Evolutionary conservation across 2,888 invertebrate genomes (phyloP), one percentile per base, ranked within the genome.

Genomic region (Acronicta aceris): DNA sequence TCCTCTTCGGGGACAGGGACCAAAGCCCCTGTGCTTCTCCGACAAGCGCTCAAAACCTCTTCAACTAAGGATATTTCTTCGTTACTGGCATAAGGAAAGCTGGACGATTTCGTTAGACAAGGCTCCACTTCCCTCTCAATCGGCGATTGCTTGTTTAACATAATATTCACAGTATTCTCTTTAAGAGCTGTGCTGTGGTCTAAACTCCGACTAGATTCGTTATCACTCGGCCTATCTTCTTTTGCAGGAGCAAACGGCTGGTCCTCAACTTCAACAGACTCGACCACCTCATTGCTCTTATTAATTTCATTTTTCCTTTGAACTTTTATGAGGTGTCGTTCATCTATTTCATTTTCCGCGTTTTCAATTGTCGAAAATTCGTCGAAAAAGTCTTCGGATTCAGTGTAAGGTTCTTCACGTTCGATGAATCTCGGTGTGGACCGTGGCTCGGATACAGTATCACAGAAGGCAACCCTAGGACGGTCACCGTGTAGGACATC

Each of bases 1-100:
- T 96, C 96, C 76, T 96, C 96, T 84, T 96, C 96, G 12, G 95
- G 95, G 59, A 96, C 96, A 59, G 96, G 95, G 50, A 95, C 95
- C 65, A 96, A 86, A 67, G 95, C 86, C 42, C 86, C 91, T 13
- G 92, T 89, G 74, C 91, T 92, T 66, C 94, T 87, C 67, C 94
- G 87, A 72, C 94, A 94, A 65, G 93, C 92, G 75, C 81, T 93
- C 47, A 94, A 76, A 21, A 94, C 92, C 74, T 95, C 95, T 56
- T 95, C 95, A 0, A 94, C 91, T 61, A 94, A 82, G 27, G 94
- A 92, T 59, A 91, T 87, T 62, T 94, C 94, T 12, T 93, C 93
- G n/a, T 79, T 82, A 45, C 75, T 82, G 8, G 87, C 65, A 59
- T 84, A 90, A 3, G 90, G 86, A 74, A 93, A 92, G 75, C 90